A percentile compares a stretch with the other conserved stretches of the same genome.
Conservation (phyloP, 1,140 invertebrate species). For the Dinoponera quadriceps region DNA sequence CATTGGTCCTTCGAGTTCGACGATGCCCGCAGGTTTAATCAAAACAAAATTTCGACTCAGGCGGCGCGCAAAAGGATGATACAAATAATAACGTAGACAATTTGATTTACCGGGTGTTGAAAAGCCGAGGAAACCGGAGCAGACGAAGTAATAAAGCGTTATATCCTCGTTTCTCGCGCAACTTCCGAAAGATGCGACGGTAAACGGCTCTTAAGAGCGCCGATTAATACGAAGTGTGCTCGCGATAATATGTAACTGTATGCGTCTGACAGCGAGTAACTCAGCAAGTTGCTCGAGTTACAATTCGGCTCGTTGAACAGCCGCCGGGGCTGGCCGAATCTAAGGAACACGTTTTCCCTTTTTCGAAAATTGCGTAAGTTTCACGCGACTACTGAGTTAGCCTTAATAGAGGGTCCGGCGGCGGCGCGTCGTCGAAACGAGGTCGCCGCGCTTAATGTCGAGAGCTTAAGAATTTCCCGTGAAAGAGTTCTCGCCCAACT, state of each 20-base stretch:
- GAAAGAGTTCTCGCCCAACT: conserved; percentile 37
- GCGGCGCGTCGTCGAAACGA: conserved; percentile 54
- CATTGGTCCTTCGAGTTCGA: no score
- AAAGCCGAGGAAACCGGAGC: not conserved
- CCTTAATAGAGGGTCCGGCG: conserved; percentile 25
- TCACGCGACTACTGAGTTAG: conserved; percentile 15
- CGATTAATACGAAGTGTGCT: not conserved
- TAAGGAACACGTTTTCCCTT: conserved; percentile 44
- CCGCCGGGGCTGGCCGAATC: not conserved
- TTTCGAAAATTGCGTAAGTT: conserved; percentile 54
- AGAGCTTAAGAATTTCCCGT: conserved; percentile 68
- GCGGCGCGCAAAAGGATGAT: no score
- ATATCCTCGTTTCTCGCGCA: not conserved
- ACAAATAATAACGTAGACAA: not conserved
- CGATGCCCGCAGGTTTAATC: no score
- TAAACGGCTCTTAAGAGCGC: not conserved
- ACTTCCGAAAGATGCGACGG: not conserved
- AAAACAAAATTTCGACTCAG: no score
- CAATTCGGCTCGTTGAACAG: conserved; percentile 21
- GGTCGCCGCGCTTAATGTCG: conserved; percentile 69
- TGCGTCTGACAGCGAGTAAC: not conserved
- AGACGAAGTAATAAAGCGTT: not conserved
- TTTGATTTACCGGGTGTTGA: not conserved
- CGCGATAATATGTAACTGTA: not conserved
- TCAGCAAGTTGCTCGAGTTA: conserved; percentile 7